Evolutionary conservation across 1,140 invertebrate genomes (phyloP), one percentile per base, ranked within the genome.

Genomic region (Conus betulinus): DNA sequence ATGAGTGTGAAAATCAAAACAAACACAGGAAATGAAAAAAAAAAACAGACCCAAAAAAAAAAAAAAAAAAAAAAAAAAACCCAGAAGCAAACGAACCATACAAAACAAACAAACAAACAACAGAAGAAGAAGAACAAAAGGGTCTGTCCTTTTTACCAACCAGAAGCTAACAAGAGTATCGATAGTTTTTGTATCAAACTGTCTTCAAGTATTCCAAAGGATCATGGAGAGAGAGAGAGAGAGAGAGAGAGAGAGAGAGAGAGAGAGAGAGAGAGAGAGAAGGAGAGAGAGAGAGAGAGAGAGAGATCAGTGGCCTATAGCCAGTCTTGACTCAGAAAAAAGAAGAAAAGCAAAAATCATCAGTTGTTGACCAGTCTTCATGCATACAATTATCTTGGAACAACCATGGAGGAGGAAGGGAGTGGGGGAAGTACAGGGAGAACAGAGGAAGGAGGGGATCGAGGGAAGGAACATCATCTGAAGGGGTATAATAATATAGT

Each of bases 241-340:
- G 71, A 76, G 71, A 76, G 71, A 76, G 71, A 76, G 71, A 76
- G 71, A 76, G 71, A 76, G 71, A 76, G 71, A 76, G 71, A 76
- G 81, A 57, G 55, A 83, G 51, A 83, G 81, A n/a, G 20, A 57
- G 51, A 83, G 81, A 53, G 55, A 57, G 51, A 85, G 55, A 57
- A 7, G n/a, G 71, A 76, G 71, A 76, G 71, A 76, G 71, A 76
- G 81, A 57, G 55, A 83, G 51, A 83, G 81, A n/a, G 20, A 57
- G 51, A 83, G 81, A 53, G 55, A 57, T 3, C 39, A 39, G 39
- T 39, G 39, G 39, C 39, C 39, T 39, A 39, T 39, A 39, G 39
- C 39, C 39, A 39, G 39, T 39, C 39, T 39, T 39, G 39, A 39
- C 39, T 39, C 39, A 39, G 39, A 39, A 39, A 39, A 39, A 39